phyloP scores from a whole-genome alignment of 2,113 vertebrate species.

The Xyrauchen texanus region DNA sequence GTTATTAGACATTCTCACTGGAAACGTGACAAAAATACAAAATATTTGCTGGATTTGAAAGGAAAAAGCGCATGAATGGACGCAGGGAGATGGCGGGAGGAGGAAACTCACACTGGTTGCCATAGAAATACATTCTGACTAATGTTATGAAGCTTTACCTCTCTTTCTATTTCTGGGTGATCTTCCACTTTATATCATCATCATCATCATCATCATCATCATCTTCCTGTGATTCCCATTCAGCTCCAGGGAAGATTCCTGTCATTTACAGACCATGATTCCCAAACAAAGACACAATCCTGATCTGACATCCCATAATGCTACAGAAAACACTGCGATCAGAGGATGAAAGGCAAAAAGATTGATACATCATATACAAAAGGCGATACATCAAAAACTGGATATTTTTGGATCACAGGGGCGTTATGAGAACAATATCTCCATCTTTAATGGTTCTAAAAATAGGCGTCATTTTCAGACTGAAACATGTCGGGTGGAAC shows the following conservation, averaged over 20 bases:
- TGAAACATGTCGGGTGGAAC: not conserved
- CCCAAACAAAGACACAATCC: too few species aligned
- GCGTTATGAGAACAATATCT: not conserved
- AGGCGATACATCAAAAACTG: not conserved
- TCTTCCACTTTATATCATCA: not conserved
- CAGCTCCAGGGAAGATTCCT: not conserved
- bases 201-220: too few species aligned
- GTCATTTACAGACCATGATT: slow-evolving; percentile 5
- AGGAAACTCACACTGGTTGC: slow-evolving; percentile 63
- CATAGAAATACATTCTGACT: slow-evolving; percentile 74
- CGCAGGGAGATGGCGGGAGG: slow-evolving; percentile 55
- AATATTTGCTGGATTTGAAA: too few species aligned
- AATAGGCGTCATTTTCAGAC: not conserved
- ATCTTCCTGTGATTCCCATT: not conserved
- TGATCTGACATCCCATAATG: not conserved
- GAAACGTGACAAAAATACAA: too few species aligned
- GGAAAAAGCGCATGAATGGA: slow-evolving; percentile 4
- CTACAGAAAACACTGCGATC: too few species aligned
- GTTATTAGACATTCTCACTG: too few species aligned
- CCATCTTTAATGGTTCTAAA: not conserved
- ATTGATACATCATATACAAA: too few species aligned
- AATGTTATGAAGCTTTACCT: slow-evolving; percentile 59
- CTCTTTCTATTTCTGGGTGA: slow-evolving; percentile 6
- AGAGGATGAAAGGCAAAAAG: not conserved
- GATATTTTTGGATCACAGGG: too few species aligned